Evolutionary conservation across 1,140 invertebrate genomes (phyloP).

Genomic region (Procambarus clarkii): DNA sequence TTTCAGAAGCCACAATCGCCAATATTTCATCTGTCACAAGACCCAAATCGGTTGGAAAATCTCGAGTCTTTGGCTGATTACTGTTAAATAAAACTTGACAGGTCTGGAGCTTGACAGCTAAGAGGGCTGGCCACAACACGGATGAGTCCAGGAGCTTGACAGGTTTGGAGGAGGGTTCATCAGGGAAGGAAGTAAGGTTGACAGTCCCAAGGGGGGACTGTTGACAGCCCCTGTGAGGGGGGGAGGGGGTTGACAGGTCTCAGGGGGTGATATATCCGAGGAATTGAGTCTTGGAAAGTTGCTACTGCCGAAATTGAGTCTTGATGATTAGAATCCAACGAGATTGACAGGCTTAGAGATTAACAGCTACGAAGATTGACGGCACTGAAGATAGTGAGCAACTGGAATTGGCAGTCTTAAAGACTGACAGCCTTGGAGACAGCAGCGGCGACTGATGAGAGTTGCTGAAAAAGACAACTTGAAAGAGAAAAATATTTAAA

Average conservation of each 20-base stretch:
- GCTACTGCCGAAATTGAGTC: too few relatives aligned
- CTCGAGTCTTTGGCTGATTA: background rate
- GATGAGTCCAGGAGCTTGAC: background rate
- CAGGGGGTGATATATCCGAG: background rate
- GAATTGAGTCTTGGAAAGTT: too few relatives aligned
- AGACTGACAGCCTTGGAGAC: too few relatives aligned
- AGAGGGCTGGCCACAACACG: background rate
- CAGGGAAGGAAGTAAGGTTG: background rate
- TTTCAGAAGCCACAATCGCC: too few relatives aligned
- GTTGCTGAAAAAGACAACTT: too few relatives aligned
- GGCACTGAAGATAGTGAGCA: too few relatives aligned
- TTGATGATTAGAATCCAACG: too few relatives aligned
- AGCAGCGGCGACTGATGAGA: too few relatives aligned
- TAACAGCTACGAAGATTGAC: too few relatives aligned
- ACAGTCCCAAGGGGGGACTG: background rate
- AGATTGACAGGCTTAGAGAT: too few relatives aligned
- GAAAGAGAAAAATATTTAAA: too few relatives aligned
- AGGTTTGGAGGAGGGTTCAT: background rate
- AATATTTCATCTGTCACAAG: background rate
- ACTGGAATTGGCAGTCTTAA: too few relatives aligned
- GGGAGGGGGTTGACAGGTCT: background rate
- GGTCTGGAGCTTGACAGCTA: background rate
- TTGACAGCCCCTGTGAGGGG: background rate
- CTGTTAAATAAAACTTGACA: background rate
- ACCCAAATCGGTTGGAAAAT: background rate